phyloP scores from a whole-genome alignment of 1,140 invertebrate species.

The Tribolium madens region DNA sequence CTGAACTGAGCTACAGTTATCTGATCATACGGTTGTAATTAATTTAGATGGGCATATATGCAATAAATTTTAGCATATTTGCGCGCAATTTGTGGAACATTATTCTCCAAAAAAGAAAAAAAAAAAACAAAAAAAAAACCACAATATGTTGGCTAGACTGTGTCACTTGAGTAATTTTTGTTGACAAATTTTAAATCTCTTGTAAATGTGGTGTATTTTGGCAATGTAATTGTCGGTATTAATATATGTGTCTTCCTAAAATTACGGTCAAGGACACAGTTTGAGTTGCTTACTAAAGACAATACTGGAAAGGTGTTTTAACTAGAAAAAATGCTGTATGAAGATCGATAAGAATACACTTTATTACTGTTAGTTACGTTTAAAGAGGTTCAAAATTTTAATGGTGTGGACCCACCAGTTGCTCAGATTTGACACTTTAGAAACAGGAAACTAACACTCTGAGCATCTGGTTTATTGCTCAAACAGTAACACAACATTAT shows the following conservation, averaged over 20 bases:
- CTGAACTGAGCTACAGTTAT: background rate
- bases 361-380: conserved; percentile 9
- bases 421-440: conserved; percentile 52
- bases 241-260: conserved; percentile 49
- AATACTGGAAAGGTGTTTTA: conserved; percentile 39
- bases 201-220: conserved; percentile 45
- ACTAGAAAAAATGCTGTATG: background rate
- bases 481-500: conserved; percentile 37
- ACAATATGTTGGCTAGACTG: conserved; percentile 44
- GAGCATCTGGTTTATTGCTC: conserved; percentile 60
- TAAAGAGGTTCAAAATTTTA: conserved; percentile 29
- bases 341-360: background rate
- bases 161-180: conserved; percentile 49
- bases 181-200: conserved; percentile 37
- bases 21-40: background rate
- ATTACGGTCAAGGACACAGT: conserved; percentile 51
- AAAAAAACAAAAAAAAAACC: background rate
- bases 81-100: conserved; percentile 28
- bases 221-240: conserved; percentile 33
- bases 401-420: conserved; percentile 56
- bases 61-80: conserved; percentile 7
- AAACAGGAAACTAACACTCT: conserved; percentile 63
- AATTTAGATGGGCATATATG: conserved; percentile 26
- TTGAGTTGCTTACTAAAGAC: conserved; percentile 47
- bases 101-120: conserved; percentile 33